Evolutionary conservation across 2,888 invertebrate genomes (phyloP).

Genomic region (Odontocerum albicorne): DNA sequence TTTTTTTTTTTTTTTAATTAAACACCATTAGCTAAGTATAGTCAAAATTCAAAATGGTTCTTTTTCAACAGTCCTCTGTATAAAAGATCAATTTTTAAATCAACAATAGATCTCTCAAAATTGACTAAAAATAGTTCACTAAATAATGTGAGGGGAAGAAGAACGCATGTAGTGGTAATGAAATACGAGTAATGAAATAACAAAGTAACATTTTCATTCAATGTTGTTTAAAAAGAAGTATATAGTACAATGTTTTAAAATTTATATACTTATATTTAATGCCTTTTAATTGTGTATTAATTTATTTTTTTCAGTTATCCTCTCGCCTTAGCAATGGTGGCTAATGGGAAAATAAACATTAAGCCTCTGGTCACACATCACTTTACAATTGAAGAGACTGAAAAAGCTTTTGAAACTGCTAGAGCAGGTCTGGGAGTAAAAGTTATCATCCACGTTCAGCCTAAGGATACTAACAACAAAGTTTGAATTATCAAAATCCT

Average conservation of each 20-base stretch:
- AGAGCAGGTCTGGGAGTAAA: conserved; percentile 78
- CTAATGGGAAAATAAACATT: conserved; percentile 75
- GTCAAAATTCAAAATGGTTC: background rate
- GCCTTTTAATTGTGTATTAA: background rate
- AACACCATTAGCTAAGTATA: background rate
- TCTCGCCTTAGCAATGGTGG: conserved; percentile 75
- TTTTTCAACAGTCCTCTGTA: no score
- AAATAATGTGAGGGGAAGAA: no score
- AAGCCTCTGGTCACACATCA: conserved; percentile 85
- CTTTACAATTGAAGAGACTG: conserved; percentile 73
- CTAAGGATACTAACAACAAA: conserved; percentile 55
- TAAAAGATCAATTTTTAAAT: no score
- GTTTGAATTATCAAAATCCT: conserved; percentile 1
- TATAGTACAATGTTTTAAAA: no score
- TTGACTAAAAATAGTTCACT: no score
- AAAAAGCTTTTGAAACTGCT: conserved; percentile 82
- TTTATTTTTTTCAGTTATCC: conserved; percentile 65
- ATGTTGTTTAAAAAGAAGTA: no score
- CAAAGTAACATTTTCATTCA: no score
- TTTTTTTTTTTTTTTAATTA: background rate
- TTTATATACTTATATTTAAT: no score
- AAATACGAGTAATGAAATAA: no score
- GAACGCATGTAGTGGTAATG: no score
- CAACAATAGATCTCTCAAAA: no score
- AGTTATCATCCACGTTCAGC: conserved; percentile 80